Conservation (phyloP, 2,797 vertebrate species). For the Threskiornis aethiopicus region DNA sequence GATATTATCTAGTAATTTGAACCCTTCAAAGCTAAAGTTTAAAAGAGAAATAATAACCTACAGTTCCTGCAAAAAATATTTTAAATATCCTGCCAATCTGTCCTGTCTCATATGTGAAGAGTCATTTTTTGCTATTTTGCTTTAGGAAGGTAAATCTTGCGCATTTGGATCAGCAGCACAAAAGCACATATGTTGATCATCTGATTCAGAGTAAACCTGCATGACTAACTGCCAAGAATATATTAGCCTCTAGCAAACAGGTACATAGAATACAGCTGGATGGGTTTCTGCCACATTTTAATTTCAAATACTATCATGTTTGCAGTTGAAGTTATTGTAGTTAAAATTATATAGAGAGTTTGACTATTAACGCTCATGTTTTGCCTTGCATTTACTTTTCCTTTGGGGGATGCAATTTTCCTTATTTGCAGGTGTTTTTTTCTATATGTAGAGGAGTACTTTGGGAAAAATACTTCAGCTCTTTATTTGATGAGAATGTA, state of each 20-base stretch:
- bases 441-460: not conserved
- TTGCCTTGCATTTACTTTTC: not conserved
- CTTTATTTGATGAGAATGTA: not conserved
- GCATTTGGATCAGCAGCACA: not conserved
- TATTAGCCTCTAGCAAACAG: not conserved
- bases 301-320: not conserved
- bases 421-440: not conserved
- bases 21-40: not conserved
- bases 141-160: not conserved
- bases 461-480: not conserved
- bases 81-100: not conserved
- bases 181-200: not conserved
- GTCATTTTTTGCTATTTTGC: not conserved
- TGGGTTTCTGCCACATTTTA: not conserved
- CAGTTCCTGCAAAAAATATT: not conserved
- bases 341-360: not conserved
- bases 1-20: not conserved
- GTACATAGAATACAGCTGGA: not conserved
- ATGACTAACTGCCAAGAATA: not conserved
- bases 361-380: not conserved
- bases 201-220: not conserved
- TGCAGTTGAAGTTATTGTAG: not conserved
- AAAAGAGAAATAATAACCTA: not conserved
- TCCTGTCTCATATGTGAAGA: not conserved
- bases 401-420: not conserved